A percentile compares a stretch with the other conserved stretches of the same genome.
phyloP scores from a whole-genome alignment of 2,797 vertebrate genomes.

The Lithobates sylvaticus region DNA sequence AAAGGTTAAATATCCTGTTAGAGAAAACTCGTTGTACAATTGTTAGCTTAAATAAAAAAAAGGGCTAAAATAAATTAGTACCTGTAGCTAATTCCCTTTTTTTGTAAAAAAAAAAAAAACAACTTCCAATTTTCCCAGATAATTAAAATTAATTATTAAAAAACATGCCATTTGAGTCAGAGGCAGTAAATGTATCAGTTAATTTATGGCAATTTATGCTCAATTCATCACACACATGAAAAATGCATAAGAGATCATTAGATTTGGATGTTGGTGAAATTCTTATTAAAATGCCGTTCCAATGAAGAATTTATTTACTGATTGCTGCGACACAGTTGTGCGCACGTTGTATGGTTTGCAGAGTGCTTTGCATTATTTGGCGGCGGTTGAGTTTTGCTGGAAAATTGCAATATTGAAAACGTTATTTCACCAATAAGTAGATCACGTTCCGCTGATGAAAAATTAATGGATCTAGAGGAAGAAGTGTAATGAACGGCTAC shows the following conservation, averaged over 20 bases:
- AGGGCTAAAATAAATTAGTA: slow-evolving; percentile 23
- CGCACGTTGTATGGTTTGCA: slow-evolving; percentile 33
- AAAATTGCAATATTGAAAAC: slow-evolving; percentile 64
- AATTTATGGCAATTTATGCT: slow-evolving; percentile 37
- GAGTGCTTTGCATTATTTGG: slow-evolving; percentile 10
- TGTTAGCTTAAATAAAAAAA: slow-evolving; percentile 10
- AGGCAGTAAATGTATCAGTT: slow-evolving; percentile 20
- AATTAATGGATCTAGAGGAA: slow-evolving; percentile 86
- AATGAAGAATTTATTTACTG: slow-evolving; percentile 61
- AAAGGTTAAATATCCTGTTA: neutral
- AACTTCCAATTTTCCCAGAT: slow-evolving; percentile 8
- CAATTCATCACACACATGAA: slow-evolving; percentile 20
- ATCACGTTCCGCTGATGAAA: slow-evolving; percentile 84
- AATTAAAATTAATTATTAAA: slow-evolving; percentile 45
- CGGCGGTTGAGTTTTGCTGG: slow-evolving; percentile 42
- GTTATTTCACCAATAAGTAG: slow-evolving; percentile 69
- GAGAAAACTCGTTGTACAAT: neutral
- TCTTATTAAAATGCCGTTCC: slow-evolving; percentile 2
- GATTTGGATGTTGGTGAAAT: slow-evolving; percentile 26
- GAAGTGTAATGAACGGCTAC: slow-evolving; percentile 81
- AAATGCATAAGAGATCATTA: slow-evolving; percentile 35
- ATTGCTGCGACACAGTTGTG: slow-evolving; percentile 48
- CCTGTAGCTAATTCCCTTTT: neutral
- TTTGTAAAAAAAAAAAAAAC: neutral
- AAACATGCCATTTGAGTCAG: slow-evolving; percentile 1